Evolutionary conservation across 2,888 invertebrate species (phyloP).

Genomic region (Diaphora mendica): DNA sequence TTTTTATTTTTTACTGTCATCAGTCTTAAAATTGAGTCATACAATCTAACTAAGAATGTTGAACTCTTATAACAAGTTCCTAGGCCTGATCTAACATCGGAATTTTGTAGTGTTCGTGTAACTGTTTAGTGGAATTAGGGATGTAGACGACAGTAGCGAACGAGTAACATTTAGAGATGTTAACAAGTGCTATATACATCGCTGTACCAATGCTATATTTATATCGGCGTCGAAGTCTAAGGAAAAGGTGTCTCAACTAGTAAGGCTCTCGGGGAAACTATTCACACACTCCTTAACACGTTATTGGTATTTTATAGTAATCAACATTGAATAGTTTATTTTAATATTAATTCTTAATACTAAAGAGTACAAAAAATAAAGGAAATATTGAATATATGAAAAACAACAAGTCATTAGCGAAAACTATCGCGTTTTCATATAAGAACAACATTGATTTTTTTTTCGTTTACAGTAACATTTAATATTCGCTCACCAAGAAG

Average conservation of each 20-base stretch:
- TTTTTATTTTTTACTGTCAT: conserved; percentile 78
- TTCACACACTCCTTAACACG: conserved; percentile 81
- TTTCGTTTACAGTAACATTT: conserved; percentile 84
- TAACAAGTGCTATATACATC: conserved; percentile 49
- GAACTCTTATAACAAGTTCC: conserved; percentile 79
- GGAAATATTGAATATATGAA: conserved; percentile 86
- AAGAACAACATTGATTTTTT: conserved; percentile 84
- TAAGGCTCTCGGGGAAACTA: conserved; percentile 86
- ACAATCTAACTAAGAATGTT: conserved; percentile 85
- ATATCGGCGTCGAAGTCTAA: conserved; percentile 68
- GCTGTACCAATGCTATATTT: conserved; percentile 56
- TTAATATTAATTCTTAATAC: conserved; percentile 84
- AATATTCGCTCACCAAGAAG: conserved; percentile 76
- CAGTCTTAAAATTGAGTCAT: conserved; percentile 87
- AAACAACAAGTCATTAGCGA: conserved; percentile 85
- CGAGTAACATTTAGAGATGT: conserved; percentile 59
- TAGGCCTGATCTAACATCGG: conserved; percentile 81
- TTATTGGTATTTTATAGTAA: conserved; percentile 84
- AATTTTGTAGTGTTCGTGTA: conserved; percentile 47
- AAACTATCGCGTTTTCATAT: conserved; percentile 82
- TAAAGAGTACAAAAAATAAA: conserved; percentile 87
- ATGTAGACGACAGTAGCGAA: conserved; percentile 68
- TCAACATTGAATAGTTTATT: conserved; percentile 86
- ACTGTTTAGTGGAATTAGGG: conserved; percentile 63
- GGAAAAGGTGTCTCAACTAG: conserved; percentile 82